phyloP scores from a whole-genome alignment of 2,888 invertebrate species.

The Gymnocheta viridis region DNA sequence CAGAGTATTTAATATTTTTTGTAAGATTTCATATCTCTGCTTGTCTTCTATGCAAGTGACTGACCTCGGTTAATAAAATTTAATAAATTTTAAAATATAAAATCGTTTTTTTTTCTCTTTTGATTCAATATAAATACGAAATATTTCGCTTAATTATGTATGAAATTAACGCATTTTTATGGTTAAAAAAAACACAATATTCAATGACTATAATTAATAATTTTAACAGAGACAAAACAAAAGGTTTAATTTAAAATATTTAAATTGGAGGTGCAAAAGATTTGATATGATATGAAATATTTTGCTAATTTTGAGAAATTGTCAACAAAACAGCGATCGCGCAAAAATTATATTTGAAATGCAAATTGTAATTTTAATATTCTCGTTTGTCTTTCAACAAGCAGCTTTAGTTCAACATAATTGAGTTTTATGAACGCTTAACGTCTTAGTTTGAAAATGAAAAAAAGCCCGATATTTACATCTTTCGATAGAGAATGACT shows the following conservation, averaged over 20 bases:
- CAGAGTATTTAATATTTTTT: not conserved
- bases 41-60: not conserved
- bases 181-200: not conserved
- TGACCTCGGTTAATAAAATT: constrained; percentile 33
- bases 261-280: not conserved
- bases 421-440: too few relatives aligned
- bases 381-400: too few relatives aligned
- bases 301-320: too few relatives aligned
- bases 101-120: not conserved
- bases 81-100: not conserved
- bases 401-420: too few relatives aligned
- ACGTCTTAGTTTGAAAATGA: too few relatives aligned
- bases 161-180: constrained; percentile 33
- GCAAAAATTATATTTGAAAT: too few relatives aligned
- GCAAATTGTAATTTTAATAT: too few relatives aligned
- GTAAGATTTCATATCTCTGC: constrained; percentile 1
- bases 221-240: not conserved
- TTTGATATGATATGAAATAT: not conserved
- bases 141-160: constrained; percentile 32
- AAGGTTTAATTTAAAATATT: too few relatives aligned
- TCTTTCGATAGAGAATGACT: too few relatives aligned
- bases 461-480: too few relatives aligned
- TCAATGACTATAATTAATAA: constrained; percentile 23
- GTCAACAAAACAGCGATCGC: too few relatives aligned
- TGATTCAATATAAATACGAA: not conserved